phyloP scores from a whole-genome alignment of 2,113 vertebrate species.

The Rhodinocichla rosea region DNA sequence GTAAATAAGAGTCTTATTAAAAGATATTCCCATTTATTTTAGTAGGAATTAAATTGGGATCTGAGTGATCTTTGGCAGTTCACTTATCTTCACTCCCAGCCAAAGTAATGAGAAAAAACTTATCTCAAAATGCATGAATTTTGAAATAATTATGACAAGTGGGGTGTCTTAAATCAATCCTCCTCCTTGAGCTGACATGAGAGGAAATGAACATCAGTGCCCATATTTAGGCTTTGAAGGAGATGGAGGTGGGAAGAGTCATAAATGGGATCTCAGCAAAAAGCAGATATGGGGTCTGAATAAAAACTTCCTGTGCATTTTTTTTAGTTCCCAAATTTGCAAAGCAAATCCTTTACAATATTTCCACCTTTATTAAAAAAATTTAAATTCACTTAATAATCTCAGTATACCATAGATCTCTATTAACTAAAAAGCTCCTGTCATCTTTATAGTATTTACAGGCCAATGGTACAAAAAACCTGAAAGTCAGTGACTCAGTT shows the following conservation, averaged over 20 bases:
- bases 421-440: background rate
- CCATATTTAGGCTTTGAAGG: background rate
- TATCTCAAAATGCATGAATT: background rate
- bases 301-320: background rate
- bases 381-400: background rate
- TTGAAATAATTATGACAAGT: background rate
- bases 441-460: background rate
- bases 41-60: background rate
- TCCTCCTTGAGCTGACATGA: background rate
- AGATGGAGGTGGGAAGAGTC: background rate
- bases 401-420: background rate
- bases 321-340: slow-evolving; percentile 42
- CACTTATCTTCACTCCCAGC: background rate
- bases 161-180: background rate
- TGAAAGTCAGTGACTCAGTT: background rate
- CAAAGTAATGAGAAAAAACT: background rate
- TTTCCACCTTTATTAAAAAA: slow-evolving; percentile 1
- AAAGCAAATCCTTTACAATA: slow-evolving; percentile 9
- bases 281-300: background rate
- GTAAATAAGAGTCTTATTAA: background rate
- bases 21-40: background rate
- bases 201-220: background rate
- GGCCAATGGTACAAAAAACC: background rate
- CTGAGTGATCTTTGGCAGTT: background rate
- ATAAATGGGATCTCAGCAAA: background rate